Evolutionary conservation across 2,113 vertebrate species (phyloP).

Genomic region (Aplodontia rufa): DNA sequence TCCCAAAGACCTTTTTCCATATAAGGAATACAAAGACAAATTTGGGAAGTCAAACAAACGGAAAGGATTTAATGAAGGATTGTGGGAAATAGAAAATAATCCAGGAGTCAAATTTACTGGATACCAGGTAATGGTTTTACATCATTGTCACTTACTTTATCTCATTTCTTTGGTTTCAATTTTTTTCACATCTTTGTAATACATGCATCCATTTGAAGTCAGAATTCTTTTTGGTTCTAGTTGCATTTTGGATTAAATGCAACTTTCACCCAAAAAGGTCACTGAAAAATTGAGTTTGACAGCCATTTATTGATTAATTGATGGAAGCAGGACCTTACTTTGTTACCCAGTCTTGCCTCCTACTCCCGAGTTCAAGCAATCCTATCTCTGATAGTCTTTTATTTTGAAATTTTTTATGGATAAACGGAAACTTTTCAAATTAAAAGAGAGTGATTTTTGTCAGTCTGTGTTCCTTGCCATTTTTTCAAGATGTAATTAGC

Average conservation of each 20-base stretch:
- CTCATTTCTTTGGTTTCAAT: slow-evolving; percentile 32
- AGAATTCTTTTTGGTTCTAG: background rate
- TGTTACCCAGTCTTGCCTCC: background rate
- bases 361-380: background rate
- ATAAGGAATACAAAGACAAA: slow-evolving; percentile 99
- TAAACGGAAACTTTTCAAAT: slow-evolving; percentile 60
- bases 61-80: slow-evolving; percentile 99
- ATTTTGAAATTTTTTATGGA: slow-evolving; percentile 60
- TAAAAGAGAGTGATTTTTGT: slow-evolving; percentile 55
- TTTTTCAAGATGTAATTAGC: slow-evolving; percentile 55
- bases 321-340: background rate
- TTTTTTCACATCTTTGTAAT: background rate
- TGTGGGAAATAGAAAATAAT: slow-evolving; percentile 99
- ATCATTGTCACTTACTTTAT: slow-evolving; percentile 52
- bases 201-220: background rate
- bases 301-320: slow-evolving; percentile 6
- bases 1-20: slow-evolving; percentile 97
- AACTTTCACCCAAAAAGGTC: background rate
- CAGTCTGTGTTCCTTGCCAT: background rate
- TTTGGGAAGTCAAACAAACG: slow-evolving; percentile 99
- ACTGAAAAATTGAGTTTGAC: slow-evolving; percentile 61
- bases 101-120: slow-evolving; percentile 98
- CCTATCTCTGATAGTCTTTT: background rate
- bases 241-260: background rate
- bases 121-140: slow-evolving; percentile 90